Conservation (phyloP, 2,797 vertebrate species). For the Capromys pilorides region DNA sequence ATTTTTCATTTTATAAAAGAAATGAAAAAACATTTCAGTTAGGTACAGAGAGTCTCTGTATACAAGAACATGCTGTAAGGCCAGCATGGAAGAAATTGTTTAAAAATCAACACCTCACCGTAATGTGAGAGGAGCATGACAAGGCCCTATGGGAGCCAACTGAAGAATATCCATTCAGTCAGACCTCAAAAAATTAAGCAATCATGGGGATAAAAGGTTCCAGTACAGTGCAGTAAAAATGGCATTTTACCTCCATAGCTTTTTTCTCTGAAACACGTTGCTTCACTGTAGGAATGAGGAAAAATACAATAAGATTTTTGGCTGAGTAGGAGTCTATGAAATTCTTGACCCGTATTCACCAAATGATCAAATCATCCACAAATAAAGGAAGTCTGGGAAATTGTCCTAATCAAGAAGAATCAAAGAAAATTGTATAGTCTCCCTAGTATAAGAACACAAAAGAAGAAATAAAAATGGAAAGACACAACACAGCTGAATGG, state of each 20-base stretch:
- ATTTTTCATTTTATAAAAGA: background rate
- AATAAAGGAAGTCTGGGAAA: conserved; percentile 2
- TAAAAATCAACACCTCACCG: background rate
- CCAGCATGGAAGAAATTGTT: background rate
- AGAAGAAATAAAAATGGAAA: too few species aligned
- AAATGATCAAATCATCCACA: background rate
- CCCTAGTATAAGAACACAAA: too few species aligned
- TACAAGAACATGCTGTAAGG: background rate
- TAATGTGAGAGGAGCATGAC: background rate
- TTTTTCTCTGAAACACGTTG: background rate
- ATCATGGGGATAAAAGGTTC: background rate
- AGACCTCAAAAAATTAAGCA: background rate
- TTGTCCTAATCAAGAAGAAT: background rate
- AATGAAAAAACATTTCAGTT: background rate
- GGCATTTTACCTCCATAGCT: background rate
- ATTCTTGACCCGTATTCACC: background rate
- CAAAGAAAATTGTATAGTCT: background rate
- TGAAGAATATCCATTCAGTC: background rate
- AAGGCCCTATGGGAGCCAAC: background rate
- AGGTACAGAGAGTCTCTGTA: background rate
- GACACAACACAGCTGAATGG: too few species aligned
- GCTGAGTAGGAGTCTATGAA: background rate
- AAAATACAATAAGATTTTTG: background rate
- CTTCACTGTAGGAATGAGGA: background rate
- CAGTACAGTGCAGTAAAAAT: background rate